Conservation (phyloP, 2,113 vertebrate species). For the Excalfactoria chinensis region DNA sequence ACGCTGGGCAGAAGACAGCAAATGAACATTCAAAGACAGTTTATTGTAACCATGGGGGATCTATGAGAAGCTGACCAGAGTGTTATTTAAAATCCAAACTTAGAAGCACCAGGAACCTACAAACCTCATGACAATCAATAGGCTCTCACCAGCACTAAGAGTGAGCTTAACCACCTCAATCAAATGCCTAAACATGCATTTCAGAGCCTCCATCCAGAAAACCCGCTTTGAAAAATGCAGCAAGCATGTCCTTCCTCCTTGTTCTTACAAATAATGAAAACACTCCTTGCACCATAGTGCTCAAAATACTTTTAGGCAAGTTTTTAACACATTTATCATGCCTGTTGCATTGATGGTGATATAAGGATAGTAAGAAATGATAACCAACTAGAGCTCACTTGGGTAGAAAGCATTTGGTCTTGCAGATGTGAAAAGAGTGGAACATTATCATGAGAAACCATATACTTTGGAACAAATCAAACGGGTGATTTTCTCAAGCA, state of each 20-base stretch:
- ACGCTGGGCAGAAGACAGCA: not conserved
- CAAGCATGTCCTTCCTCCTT: not conserved
- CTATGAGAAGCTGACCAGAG: not conserved
- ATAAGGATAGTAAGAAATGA: not conserved
- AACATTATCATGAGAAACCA: fast-evolving
- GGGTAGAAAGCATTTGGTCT: not conserved
- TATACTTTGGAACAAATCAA: not conserved
- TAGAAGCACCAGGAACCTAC: not conserved
- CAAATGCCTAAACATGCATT: not conserved
- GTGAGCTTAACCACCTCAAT: not conserved
- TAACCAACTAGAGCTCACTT: not conserved
- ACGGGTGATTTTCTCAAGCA: not conserved
- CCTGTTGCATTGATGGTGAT: too few relatives aligned
- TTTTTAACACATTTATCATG: not conserved
- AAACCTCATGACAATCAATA: not conserved
- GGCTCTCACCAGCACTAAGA: not conserved
- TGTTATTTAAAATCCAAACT: fast-evolving
- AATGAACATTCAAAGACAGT: fast-evolving
- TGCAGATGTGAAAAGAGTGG: not conserved
- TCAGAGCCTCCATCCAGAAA: not conserved
- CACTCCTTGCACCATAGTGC: not conserved
- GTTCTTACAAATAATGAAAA: not conserved
- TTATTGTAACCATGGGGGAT: fast-evolving
- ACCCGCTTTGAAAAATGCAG: not conserved
- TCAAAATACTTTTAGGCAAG: not conserved